A percentile compares a stretch with the other conserved stretches of the same genome.
These are phyloP conservation scores for Diadumene lineata DNA, from an alignment of 92 coral and sea anemone species.

Conservation along the genomic window DNA sequence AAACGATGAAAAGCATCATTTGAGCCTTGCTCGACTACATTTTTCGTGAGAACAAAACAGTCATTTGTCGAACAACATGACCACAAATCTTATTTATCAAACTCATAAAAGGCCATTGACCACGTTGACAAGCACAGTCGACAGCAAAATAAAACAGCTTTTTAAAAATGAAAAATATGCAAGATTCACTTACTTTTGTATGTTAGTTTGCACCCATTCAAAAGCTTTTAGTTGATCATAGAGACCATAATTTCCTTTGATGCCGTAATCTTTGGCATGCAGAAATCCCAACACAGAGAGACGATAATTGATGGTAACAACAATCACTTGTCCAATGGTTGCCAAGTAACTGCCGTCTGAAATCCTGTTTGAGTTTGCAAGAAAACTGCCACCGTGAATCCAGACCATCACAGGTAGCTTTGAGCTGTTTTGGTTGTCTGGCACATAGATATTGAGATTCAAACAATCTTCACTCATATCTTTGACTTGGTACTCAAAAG, in stretches of 20 bases:
- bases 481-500: neutral
- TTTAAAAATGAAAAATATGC: too few species aligned
- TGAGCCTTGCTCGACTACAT: too few species aligned
- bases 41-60: too few species aligned
- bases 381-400: slow-evolving; percentile 33
- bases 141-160: too few species aligned
- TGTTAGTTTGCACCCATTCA: slow-evolving; percentile 36
- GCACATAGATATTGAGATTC: slow-evolving; percentile 30
- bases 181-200: neutral
- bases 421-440: neutral
- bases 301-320: slow-evolving; percentile 29
- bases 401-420: slow-evolving; percentile 34
- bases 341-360: slow-evolving; percentile 41
- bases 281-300: slow-evolving; percentile 33
- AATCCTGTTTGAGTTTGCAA: neutral
- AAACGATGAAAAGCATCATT: too few species aligned
- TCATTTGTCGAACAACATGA: too few species aligned
- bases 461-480: slow-evolving; percentile 30
- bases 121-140: too few species aligned
- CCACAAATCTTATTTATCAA: too few species aligned
- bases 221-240: slow-evolving; percentile 34
- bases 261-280: neutral
- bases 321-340: slow-evolving; percentile 27
- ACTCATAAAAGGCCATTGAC: too few species aligned
- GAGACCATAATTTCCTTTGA: slow-evolving; percentile 39